Evolutionary conservation across 2,888 invertebrate genomes (phyloP).

Genomic region (Endomychus coccineus): DNA sequence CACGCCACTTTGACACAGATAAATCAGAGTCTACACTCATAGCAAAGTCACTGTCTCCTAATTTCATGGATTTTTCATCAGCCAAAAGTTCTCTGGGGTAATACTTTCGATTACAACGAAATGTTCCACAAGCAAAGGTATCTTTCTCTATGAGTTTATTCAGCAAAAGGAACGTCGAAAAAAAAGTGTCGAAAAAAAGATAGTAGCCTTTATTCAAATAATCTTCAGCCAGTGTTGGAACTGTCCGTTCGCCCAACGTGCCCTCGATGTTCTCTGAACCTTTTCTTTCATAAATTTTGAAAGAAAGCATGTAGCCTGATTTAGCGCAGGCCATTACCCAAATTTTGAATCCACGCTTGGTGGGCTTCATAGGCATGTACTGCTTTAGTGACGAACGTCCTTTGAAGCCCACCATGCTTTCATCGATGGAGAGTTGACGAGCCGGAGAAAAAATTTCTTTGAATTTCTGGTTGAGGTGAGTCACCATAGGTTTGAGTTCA

Average conservation of each 20-base stretch:
- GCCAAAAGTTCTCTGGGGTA: no score
- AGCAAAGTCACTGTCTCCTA: slow-evolving; percentile 6
- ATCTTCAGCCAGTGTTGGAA: neutral
- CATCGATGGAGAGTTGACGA: slow-evolving; percentile 20
- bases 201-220: neutral
- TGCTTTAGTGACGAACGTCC: slow-evolving; percentile 22
- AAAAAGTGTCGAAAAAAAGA: slow-evolving; percentile 4
- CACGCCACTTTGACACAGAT: slow-evolving; percentile 7
- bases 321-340: slow-evolving; percentile 22
- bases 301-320: slow-evolving; percentile 17
- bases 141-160: slow-evolving; percentile 3
- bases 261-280: neutral
- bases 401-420: slow-evolving; percentile 25
- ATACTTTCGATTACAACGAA: slow-evolving; percentile 3
- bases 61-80: no score
- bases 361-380: slow-evolving; percentile 26
- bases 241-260: neutral
- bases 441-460: slow-evolving; percentile 13
- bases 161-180: slow-evolving; percentile 1
- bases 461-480: slow-evolving; percentile 10
- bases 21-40: slow-evolving; percentile 2
- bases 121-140: slow-evolving; percentile 8
- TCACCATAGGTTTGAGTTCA: slow-evolving; percentile 21
- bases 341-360: slow-evolving; percentile 24
- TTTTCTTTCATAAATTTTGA: slow-evolving; percentile 20